Conservation (phyloP, 2,888 invertebrate genomes). For the Isotomurus palustris region DNA sequence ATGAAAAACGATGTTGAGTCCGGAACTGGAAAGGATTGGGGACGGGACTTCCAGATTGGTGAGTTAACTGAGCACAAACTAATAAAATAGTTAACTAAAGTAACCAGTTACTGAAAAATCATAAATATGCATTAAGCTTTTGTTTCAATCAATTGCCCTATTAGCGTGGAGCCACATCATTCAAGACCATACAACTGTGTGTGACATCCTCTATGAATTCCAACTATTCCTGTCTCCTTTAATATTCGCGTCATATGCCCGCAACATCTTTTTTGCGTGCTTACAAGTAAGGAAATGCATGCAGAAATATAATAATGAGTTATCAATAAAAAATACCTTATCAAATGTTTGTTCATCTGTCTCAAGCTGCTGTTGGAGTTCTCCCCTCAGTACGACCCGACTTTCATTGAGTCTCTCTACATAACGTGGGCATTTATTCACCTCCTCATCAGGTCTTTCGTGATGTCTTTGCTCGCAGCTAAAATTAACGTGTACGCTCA, state of each 20-base stretch:
- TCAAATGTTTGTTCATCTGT: no score
- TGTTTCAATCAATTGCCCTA: not conserved
- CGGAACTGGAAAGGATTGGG: not conserved
- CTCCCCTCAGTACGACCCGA: no score
- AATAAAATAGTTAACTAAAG: no score
- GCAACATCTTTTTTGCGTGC: slow-evolving; percentile 13
- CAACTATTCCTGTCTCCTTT: slow-evolving; percentile 23
- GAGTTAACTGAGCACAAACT: not conserved
- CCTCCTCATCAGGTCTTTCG: slow-evolving; percentile 23
- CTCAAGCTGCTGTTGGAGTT: no score
- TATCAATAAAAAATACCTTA: no score
- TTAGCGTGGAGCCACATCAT: slow-evolving; percentile 27
- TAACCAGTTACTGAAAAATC: no score
- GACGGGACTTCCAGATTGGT: no score
- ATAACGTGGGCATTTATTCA: slow-evolving; percentile 40
- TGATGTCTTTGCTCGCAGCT: not conserved
- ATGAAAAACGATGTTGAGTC: slow-evolving; percentile 6
- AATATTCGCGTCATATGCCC: slow-evolving; percentile 11
- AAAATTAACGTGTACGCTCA: slow-evolving; percentile 4
- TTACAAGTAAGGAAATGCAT: no score
- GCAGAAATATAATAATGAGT: no score
- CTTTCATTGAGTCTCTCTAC: no score
- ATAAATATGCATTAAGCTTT: not conserved
- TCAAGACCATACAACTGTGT: slow-evolving; percentile 25
- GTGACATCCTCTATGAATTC: slow-evolving; percentile 19